A percentile compares a stretch with the other conserved stretches of the same genome.
Evolutionary conservation across 1,140 invertebrate species (phyloP).

Genomic region (Sesamia nonagrioides): DNA sequence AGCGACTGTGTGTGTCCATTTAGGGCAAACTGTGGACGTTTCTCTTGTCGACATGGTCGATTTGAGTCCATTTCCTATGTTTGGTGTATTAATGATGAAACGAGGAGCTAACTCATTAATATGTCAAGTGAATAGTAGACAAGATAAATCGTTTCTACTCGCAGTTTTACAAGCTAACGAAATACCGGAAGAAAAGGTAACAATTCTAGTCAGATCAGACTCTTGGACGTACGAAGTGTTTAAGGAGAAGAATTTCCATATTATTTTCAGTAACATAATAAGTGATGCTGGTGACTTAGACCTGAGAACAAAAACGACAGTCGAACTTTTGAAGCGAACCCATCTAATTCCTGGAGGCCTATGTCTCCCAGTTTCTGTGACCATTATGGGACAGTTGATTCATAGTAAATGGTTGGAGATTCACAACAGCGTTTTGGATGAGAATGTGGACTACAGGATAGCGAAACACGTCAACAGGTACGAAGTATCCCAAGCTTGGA

Average conservation of each 20-base stretch:
- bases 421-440: neutral
- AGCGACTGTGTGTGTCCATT: neutral
- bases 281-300: slow-evolving; percentile 32
- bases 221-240: slow-evolving; percentile 40
- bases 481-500: neutral
- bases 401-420: slow-evolving; percentile 5
- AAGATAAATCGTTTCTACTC: neutral
- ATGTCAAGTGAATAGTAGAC: slow-evolving; percentile 18
- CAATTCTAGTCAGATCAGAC: neutral
- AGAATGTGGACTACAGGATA: neutral
- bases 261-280: slow-evolving; percentile 26
- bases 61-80: slow-evolving; percentile 65
- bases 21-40: neutral
- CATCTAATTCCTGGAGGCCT: neutral
- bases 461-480: slow-evolving; percentile 1
- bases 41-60: slow-evolving; percentile 50
- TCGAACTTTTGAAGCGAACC: neutral
- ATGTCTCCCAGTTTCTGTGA: slow-evolving; percentile 6
- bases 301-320: neutral
- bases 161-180: neutral
- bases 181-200: neutral
- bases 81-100: slow-evolving; percentile 69
- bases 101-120: slow-evolving; percentile 58
- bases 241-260: slow-evolving; percentile 27
- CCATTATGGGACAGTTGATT: slow-evolving; percentile 1